Percentiles rank a stretch among this genome's conserved stretches.
These are phyloP conservation scores for Drosophila erecta DNA, from an alignment of 1,140 invertebrate species.

Conservation along the genomic window DNA sequence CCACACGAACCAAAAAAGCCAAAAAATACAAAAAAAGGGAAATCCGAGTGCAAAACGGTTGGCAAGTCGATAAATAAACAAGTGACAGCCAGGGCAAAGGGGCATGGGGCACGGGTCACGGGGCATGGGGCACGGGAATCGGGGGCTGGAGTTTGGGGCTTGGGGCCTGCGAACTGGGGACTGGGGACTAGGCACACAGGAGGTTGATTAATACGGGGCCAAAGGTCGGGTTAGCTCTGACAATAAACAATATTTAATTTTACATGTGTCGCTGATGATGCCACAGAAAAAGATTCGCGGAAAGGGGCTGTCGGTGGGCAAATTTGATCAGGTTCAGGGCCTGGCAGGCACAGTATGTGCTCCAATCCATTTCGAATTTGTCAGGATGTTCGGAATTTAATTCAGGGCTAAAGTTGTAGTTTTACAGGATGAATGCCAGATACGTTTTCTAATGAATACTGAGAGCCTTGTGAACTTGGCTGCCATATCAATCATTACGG, in stretches of 20 bases:
- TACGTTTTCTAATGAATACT: no score
- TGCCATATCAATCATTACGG: no score
- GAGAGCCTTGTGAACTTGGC: no score
- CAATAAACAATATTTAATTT: constrained; percentile 67
- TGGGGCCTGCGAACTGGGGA: no score
- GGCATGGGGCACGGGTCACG: neutral
- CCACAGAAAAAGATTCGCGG: neutral
- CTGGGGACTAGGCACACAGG: constrained; percentile 27
- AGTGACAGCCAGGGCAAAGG: constrained; percentile 12
- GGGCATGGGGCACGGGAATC: no score
- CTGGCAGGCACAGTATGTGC: neutral
- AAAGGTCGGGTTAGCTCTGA: constrained; percentile 53
- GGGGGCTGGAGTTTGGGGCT: no score
- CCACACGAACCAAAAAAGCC: constrained; percentile 18
- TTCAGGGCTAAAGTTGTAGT: no score
- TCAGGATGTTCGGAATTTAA: no score
- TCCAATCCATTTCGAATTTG: neutral
- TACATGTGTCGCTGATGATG: constrained; percentile 40
- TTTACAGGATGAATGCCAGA: no score
- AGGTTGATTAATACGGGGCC: constrained; percentile 57
- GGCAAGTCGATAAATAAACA: constrained; percentile 61
- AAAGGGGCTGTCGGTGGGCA: neutral
- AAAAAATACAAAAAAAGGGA: constrained; percentile 12
- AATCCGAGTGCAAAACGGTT: constrained; percentile 36
- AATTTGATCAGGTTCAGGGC: constrained; percentile 1